Conservation (phyloP, 2,888 invertebrate species). For the Tryphoninae sp. region DNA sequence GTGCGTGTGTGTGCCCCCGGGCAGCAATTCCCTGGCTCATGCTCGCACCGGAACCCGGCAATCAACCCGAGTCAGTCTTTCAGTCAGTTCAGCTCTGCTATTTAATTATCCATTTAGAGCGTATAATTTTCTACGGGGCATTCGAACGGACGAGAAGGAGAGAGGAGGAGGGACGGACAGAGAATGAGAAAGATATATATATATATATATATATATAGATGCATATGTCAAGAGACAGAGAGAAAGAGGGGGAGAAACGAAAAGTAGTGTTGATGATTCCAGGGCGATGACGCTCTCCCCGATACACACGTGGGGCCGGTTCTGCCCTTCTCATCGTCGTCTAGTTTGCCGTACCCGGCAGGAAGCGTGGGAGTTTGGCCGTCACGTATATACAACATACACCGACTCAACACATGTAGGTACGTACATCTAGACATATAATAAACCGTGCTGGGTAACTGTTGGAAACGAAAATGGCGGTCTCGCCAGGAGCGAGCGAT, state of each 20-base stretch:
- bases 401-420: conserved; percentile 18
- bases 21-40: conserved; percentile 78
- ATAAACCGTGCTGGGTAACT: conserved; percentile 60
- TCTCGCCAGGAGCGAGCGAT: conserved; percentile 56
- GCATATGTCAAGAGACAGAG: neutral
- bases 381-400: conserved; percentile 45
- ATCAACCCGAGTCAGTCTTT: conserved; percentile 81
- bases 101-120: conserved; percentile 82
- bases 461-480: conserved; percentile 63
- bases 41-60: conserved; percentile 81
- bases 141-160: conserved; percentile 55
- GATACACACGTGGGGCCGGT: conserved; percentile 56
- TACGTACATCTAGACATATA: conserved; percentile 40
- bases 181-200: conserved; percentile 39
- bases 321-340: conserved; percentile 57
- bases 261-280: conserved; percentile 47
- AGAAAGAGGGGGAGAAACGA: conserved; percentile 8
- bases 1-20: conserved; percentile 71
- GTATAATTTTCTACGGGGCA: conserved; percentile 79
- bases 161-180: conserved; percentile 40
- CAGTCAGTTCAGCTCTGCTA: conserved; percentile 81
- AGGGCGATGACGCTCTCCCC: conserved; percentile 58
- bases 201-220: neutral
- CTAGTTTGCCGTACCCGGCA: conserved; percentile 58
- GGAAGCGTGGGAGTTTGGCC: conserved; percentile 72